A percentile compares a stretch with the other conserved stretches of the same genome.
Evolutionary conservation across 2,797 vertebrate genomes (phyloP).

Genomic region (Pseudocheirus occidentalis): DNA sequence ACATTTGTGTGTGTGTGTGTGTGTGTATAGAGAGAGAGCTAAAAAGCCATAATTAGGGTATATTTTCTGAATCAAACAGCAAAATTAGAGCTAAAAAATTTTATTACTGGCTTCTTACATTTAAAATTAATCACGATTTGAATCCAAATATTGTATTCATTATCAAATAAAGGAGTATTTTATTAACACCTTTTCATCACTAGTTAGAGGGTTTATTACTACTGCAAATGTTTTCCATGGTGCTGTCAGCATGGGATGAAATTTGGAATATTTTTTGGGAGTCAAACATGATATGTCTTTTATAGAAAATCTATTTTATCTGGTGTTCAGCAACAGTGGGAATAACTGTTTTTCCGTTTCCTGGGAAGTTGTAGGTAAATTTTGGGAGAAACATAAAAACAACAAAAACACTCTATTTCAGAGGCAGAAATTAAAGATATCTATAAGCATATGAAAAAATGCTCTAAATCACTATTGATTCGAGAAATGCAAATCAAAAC

Average conservation of each 20-base stretch:
- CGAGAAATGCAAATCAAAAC: no score
- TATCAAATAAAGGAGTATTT: neutral
- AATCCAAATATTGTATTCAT: neutral
- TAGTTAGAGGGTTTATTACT: neutral
- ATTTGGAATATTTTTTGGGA: neutral
- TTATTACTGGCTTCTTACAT: neutral
- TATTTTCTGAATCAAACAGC: neutral
- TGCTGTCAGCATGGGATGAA: slow-evolving; percentile 19
- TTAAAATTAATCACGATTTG: neutral
- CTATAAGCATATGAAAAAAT: no score
- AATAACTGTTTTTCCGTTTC: neutral
- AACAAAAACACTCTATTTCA: no score
- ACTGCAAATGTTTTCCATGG: slow-evolving; percentile 31
- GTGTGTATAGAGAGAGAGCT: neutral
- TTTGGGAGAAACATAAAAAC: neutral
- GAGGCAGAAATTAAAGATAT: no score
- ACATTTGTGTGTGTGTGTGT: no score
- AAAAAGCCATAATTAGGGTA: neutral
- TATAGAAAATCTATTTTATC: neutral
- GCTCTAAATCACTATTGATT: no score
- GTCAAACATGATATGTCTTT: neutral
- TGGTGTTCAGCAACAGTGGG: neutral
- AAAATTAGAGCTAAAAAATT: neutral
- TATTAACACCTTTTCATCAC: neutral
- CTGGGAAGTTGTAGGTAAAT: slow-evolving; percentile 48